These are phyloP conservation scores for Pantherophis alleghaniensis DNA, from an alignment of 2,797 vertebrate species.

Conservation along the genomic window DNA sequence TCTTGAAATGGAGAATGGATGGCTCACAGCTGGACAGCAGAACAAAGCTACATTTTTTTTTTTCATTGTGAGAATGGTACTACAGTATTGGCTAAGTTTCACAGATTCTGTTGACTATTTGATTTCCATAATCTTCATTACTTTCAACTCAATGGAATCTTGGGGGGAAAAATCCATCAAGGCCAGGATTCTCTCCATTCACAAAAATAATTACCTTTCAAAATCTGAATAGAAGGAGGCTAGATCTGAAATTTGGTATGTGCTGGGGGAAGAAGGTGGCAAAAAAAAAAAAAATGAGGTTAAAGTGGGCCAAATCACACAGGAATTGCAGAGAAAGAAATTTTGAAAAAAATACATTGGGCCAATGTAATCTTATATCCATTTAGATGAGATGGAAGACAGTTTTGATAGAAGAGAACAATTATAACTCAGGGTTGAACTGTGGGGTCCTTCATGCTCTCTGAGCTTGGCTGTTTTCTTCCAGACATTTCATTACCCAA, in stretches of 20 bases:
- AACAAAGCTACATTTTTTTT: not conserved
- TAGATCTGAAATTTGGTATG: not conserved
- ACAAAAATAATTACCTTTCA: not conserved
- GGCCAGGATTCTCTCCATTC: not conserved
- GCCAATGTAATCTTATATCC: not conserved
- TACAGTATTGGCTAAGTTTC: not conserved
- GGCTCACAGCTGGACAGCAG: not conserved
- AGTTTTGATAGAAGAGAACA: not conserved
- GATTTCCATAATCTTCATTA: not conserved
- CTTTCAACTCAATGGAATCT: not conserved
- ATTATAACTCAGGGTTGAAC: not conserved
- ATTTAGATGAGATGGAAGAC: not conserved
- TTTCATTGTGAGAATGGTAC: not conserved
- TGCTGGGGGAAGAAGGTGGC: not conserved
- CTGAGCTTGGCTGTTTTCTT: not conserved
- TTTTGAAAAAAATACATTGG: not conserved
- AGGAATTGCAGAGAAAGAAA: not conserved
- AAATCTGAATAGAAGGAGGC: not conserved
- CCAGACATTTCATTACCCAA: not conserved
- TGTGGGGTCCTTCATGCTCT: not conserved
- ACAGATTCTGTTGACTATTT: not conserved
- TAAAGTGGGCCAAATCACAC: not conserved
- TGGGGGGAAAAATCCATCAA: not conserved
- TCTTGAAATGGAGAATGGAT: constrained; percentile 49
- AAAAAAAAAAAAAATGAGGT: not conserved